Conservation (phyloP, 2,113 vertebrate species). For the Carassius carassius region DNA sequence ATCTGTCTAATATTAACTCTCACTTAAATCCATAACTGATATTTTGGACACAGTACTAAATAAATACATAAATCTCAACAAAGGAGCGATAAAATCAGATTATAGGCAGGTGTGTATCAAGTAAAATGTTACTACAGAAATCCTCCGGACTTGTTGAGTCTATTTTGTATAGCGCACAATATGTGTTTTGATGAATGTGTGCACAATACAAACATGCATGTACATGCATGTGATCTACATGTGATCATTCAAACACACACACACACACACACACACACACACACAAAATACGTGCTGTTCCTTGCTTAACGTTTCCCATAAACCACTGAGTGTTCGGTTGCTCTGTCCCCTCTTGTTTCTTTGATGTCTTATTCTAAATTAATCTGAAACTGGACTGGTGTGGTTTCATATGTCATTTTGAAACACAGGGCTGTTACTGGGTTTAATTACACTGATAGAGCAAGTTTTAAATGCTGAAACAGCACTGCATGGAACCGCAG, state of each 20-base stretch:
- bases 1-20: conserved; percentile 1
- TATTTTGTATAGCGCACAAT: no score
- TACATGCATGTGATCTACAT: background rate
- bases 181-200: background rate
- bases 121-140: background rate
- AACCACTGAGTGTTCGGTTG: background rate
- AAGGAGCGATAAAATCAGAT: background rate
- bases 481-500: background rate
- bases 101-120: background rate
- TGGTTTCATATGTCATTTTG: background rate
- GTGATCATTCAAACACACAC: background rate
- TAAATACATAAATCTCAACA: background rate
- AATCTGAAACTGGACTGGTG: background rate
- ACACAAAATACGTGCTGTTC: background rate
- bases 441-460: conserved; percentile 15
- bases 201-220: background rate
- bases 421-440: background rate
- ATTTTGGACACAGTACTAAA: background rate
- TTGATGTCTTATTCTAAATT: background rate
- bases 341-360: background rate
- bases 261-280: no score
- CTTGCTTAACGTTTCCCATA: background rate
- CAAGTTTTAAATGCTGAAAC: background rate
- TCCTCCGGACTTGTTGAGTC: no score
- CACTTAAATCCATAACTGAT: background rate